Conservation (phyloP, 1,140 invertebrate species). For the Trissolcus basalis region DNA sequence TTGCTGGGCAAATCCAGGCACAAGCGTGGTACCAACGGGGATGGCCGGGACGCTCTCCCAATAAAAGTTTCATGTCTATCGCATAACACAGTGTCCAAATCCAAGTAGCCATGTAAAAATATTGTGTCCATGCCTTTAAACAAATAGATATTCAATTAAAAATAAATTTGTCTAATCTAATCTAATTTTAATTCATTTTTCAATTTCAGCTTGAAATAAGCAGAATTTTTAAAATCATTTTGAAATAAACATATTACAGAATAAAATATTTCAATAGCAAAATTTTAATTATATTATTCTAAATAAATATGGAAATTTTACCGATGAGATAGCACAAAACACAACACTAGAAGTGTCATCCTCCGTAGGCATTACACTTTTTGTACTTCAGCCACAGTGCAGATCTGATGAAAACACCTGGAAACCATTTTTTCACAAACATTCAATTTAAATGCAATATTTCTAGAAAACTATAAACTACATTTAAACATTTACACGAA, state of each 20-base stretch:
- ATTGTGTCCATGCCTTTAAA: conserved; percentile 87
- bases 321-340: conserved; percentile 84
- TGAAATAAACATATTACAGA: too few species aligned
- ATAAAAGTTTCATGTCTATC: conserved; percentile 83
- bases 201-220: too few species aligned
- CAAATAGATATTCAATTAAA: too few species aligned
- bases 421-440: conserved; percentile 2
- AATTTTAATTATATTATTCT: too few species aligned
- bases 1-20: conserved; percentile 83
- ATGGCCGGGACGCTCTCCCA: conserved; percentile 79
- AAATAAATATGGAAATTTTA: too few species aligned
- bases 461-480: too few species aligned
- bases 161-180: neutral
- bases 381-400: conserved; percentile 82
- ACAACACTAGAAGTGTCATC: conserved; percentile 81
- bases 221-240: too few species aligned
- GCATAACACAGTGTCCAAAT: conserved; percentile 90
- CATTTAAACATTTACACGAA: too few species aligned
- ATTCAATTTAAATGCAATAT: too few species aligned
- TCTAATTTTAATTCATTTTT: too few species aligned
- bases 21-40: conserved; percentile 80
- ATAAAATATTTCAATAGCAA: too few species aligned
- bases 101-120: conserved; percentile 90
- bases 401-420: conserved; percentile 85
- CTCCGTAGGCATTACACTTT: conserved; percentile 80